Evolutionary conservation across 2,797 vertebrate species (phyloP).

Genomic region (Myotis findleyi): DNA sequence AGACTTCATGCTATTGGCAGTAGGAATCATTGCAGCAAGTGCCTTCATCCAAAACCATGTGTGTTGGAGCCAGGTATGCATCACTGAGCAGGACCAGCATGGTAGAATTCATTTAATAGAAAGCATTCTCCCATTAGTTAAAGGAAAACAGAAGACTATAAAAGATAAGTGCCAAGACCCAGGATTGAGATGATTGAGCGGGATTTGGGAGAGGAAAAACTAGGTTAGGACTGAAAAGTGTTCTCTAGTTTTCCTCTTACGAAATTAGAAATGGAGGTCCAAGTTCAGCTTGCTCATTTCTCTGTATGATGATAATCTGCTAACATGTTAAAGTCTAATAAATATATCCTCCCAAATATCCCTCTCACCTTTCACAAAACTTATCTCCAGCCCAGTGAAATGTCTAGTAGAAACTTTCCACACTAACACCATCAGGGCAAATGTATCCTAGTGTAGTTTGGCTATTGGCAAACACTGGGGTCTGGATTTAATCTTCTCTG

Average conservation of each 20-base stretch:
- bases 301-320: neutral
- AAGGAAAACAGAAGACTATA: constrained; percentile 10
- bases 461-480: constrained; percentile 33
- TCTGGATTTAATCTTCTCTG: constrained; percentile 42
- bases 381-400: neutral
- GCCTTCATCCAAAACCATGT: constrained; percentile 89
- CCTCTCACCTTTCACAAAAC: constrained; percentile 5
- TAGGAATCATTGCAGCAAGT: constrained; percentile 93
- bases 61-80: constrained; percentile 92
- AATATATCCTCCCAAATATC: neutral
- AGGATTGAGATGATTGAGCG: neutral
- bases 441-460: constrained; percentile 13
- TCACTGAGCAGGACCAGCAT: neutral
- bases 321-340: neutral
- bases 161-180: neutral
- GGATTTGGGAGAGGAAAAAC: neutral
- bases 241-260: neutral
- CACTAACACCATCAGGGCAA: constrained; percentile 36
- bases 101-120: constrained; percentile 41
- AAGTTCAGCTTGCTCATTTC: neutral
- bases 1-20: constrained; percentile 96
- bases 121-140: neutral
- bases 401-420: constrained; percentile 27
- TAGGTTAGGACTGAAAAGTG: neutral
- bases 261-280: constrained; percentile 2